Evolutionary conservation across 1,140 invertebrate genomes (phyloP).

Genomic region (Drosophila subpulchrella): DNA sequence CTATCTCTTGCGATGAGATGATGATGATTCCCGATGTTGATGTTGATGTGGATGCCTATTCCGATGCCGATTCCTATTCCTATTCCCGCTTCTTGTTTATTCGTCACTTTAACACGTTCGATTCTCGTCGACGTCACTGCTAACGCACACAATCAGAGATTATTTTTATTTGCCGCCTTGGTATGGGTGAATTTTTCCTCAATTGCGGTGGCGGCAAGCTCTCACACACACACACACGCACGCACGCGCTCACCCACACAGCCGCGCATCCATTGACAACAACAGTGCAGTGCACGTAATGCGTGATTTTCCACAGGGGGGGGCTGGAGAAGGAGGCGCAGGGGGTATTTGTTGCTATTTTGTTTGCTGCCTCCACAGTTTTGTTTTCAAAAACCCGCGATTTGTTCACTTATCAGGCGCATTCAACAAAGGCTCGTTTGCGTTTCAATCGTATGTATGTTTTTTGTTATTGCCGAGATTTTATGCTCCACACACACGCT

Average conservation of each 20-base stretch:
- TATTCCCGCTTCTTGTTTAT: slow-evolving; percentile 66
- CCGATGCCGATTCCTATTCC: slow-evolving; percentile 12
- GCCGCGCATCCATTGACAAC: slow-evolving; percentile 45
- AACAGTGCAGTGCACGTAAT: slow-evolving; percentile 49
- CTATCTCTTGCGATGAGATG: slow-evolving; percentile 58
- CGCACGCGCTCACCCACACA: slow-evolving; percentile 27
- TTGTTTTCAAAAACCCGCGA: slow-evolving; percentile 25
- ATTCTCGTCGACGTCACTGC: slow-evolving; percentile 61
- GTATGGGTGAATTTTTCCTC: slow-evolving; percentile 59
- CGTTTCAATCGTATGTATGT: slow-evolving; percentile 53
- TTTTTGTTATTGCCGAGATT: slow-evolving; percentile 80
- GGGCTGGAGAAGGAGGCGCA: not conserved
- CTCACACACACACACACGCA: slow-evolving; percentile 30
- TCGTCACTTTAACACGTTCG: slow-evolving; percentile 81
- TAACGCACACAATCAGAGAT: slow-evolving; percentile 52
- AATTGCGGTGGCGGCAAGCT: slow-evolving; percentile 62
- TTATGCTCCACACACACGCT: slow-evolving; percentile 60
- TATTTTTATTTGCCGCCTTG: slow-evolving; percentile 69
- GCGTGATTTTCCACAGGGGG: slow-evolving; percentile 21
- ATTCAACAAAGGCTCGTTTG: slow-evolving; percentile 21
- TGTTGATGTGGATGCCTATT: not conserved
- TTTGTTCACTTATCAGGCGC: slow-evolving; percentile 19
- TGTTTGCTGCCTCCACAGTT: slow-evolving; percentile 41
- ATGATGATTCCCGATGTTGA: slow-evolving; percentile 34
- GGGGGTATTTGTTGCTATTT: slow-evolving; percentile 49